Percentiles rank a stretch among this genome's conserved stretches.
Evolutionary conservation across 2,888 invertebrate species (phyloP).

Genomic region (Seira musarum): DNA sequence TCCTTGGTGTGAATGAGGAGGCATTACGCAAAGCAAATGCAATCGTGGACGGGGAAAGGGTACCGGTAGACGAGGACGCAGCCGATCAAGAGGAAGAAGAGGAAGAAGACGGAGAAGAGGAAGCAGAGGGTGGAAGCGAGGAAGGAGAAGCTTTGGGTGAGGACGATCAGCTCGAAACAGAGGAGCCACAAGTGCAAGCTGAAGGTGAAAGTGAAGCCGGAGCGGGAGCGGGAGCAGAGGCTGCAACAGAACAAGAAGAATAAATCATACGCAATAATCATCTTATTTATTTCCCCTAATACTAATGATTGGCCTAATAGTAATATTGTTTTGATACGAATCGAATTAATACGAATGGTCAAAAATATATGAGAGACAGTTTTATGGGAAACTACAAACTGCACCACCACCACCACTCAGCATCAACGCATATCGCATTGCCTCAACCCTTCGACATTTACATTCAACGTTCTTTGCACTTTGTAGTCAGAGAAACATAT

Average conservation of each 20-base stretch:
- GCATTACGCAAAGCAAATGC: slow-evolving; percentile 1
- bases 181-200: background rate
- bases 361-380: no score
- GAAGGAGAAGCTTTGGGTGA: background rate
- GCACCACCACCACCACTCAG: background rate
- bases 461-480: no score
- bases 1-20: slow-evolving; percentile 18
- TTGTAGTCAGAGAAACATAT: no score
- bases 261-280: no score
- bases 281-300: no score
- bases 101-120: background rate
- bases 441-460: no score
- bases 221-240: background rate
- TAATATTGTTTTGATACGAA: no score
- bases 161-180: background rate
- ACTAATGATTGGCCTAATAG: no score
- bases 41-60: background rate
- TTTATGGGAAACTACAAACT: background rate
- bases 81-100: slow-evolving; percentile 14
- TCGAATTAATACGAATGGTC: no score
- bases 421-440: no score
- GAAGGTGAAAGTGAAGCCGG: background rate
- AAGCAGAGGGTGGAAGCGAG: background rate
- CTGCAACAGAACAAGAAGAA: no score
- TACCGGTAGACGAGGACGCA: background rate